These are phyloP conservation scores for Eledona agricola DNA, from an alignment of 2,888 invertebrate species.

Conservation along the genomic window DNA sequence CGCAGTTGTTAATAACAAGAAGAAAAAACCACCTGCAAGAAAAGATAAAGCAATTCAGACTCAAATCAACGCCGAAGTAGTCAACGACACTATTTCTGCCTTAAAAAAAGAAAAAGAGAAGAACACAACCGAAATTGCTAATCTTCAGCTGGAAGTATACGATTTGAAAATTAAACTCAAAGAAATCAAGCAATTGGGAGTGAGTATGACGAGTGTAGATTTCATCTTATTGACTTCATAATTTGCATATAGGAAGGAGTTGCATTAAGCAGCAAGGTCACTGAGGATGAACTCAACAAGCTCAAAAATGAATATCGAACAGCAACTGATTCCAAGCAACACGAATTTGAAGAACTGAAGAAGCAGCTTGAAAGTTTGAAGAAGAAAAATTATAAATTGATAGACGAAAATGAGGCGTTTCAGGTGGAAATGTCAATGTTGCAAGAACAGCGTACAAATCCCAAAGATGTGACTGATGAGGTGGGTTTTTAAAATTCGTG, in stretches of 20 bases:
- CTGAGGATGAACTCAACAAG: not conserved
- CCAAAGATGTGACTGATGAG: no score
- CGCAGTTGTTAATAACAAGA: slow-evolving; percentile 1
- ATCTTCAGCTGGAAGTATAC: slow-evolving; percentile 20
- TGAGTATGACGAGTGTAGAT: slow-evolving; percentile 1
- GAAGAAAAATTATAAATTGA: slow-evolving; percentile 22
- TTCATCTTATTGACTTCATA: no score
- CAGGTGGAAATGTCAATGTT: slow-evolving; percentile 12
- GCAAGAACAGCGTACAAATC: no score
- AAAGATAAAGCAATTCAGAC: slow-evolving; percentile 1
- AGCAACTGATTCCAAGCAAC: slow-evolving; percentile 5
- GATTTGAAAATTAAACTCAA: slow-evolving; percentile 21
- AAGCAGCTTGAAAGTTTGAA: slow-evolving; percentile 29
- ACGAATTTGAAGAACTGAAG: slow-evolving; percentile 35
- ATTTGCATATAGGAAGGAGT: no score
- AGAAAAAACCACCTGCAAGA: slow-evolving; percentile 3
- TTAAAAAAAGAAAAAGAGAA: slow-evolving; percentile 9
- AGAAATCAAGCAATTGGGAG: slow-evolving; percentile 4
- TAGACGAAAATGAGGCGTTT: slow-evolving; percentile 11
- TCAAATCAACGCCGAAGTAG: not conserved
- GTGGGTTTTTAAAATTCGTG: no score
- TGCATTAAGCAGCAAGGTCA: no score
- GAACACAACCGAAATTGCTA: slow-evolving; percentile 6
- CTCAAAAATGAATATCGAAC: not conserved
- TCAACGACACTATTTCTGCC: not conserved